These are phyloP conservation scores for Diaperis boleti DNA, from an alignment of 2,888 invertebrate genomes.

Conservation along the genomic window DNA sequence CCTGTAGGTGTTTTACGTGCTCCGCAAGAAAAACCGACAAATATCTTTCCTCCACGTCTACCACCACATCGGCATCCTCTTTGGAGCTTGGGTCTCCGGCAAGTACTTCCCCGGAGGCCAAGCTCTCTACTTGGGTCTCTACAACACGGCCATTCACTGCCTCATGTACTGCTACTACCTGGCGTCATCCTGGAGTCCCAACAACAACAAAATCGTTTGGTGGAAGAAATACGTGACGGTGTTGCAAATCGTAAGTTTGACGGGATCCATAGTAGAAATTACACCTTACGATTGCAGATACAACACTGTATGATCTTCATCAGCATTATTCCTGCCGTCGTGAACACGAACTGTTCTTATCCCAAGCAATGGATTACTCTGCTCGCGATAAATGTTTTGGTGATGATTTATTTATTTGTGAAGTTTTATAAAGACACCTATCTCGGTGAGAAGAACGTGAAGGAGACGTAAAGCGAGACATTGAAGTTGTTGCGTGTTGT, in stretches of 20 bases:
- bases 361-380: slow-evolving; percentile 15
- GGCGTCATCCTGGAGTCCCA: slow-evolving; percentile 71
- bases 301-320: slow-evolving; percentile 19
- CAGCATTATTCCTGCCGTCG: slow-evolving; percentile 1
- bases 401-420: slow-evolving; percentile 17
- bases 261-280: too few relatives aligned
- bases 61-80: slow-evolving; percentile 83
- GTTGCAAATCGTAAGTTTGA: slow-evolving; percentile 31
- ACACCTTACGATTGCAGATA: too few relatives aligned
- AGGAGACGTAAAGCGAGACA: too few relatives aligned
- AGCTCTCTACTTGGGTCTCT: slow-evolving; percentile 71
- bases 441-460: not conserved
- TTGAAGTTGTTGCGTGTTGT: too few relatives aligned
- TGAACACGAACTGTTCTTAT: slow-evolving; percentile 17
- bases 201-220: slow-evolving; percentile 66
- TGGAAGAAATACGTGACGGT: slow-evolving; percentile 28
- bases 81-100: slow-evolving; percentile 71
- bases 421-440: slow-evolving; percentile 23
- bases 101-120: slow-evolving; percentile 77
- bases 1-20: slow-evolving; percentile 76
- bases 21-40: slow-evolving; percentile 83
- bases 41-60: slow-evolving; percentile 85
- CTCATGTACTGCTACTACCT: slow-evolving; percentile 86
- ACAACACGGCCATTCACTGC: slow-evolving; percentile 80
- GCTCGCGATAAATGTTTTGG: not conserved